Base-by-base conservation (phyloP, 1,140 invertebrate genomes). In the Brachionus plicatilis region DNA sequence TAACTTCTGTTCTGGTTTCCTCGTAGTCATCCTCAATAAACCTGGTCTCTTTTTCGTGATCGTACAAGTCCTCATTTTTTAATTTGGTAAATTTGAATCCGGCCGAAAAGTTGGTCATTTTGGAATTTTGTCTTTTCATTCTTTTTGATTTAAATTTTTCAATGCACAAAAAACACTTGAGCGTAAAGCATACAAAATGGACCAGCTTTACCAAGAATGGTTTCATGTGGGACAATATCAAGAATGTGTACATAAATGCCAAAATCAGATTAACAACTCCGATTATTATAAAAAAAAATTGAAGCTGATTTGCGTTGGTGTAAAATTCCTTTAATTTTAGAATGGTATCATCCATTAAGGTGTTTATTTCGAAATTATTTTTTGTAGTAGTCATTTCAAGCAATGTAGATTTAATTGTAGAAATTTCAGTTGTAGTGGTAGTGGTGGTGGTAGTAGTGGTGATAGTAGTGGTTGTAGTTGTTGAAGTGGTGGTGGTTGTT, bases 241-340 rank as follows among this genome's bases (percentile, higher is more conserved):
- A 76, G 27, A 76, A 50, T 76, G 43, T 37, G 27, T 76, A 76
- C 43, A 76, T 24, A 37, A 24, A 50, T n/a, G 72, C 11, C 27
- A 76, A 12, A 11, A 76, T 27, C 47, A 76, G 50, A 76, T 76
- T 76, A 2, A 50, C 27, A 50, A 76, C n/a, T 50, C 72, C 72
- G 1, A 50, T 11, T 20, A 76, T 29, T 12, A 76, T 27, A 50
- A 50, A 76, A 76, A 76, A 76, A n/a, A 50, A 50, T 76, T 76
- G 72, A 3, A 76, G 11, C 9, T 76, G 17, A 50, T 76, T 76
- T 50, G 45, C 45, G 11, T 37, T 50, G 47, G 72, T 27, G 43
- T 76, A 76, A 50, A 76, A 76, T 50, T 76, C 72, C 24, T 76
- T 76, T 53, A 76, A 76, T 76, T 76, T 76, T 76, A 50, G 20